Conservation (phyloP, 2,113 vertebrate genomes). For the Alligator mississippiensis region DNA sequence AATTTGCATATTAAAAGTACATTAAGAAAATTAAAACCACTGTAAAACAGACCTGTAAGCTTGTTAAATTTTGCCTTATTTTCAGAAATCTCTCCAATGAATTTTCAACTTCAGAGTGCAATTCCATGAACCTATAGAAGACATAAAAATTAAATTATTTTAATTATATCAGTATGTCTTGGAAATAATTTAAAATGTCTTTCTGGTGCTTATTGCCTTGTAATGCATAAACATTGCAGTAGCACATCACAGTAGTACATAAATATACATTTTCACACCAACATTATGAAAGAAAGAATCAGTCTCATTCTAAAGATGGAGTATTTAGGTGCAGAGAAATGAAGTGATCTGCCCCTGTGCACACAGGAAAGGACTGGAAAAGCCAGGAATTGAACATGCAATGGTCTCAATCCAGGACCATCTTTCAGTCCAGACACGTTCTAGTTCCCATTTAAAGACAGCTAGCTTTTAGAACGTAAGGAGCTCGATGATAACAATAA, state of each 20-base stretch:
- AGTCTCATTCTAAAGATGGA: background rate
- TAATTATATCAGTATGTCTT: background rate
- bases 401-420: background rate
- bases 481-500: background rate
- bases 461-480: background rate
- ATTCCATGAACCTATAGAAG: slow-evolving; percentile 75
- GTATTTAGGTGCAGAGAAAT: background rate
- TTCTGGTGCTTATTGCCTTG: background rate
- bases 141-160: slow-evolving; percentile 7
- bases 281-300: background rate
- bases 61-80: slow-evolving; percentile 78
- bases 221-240: background rate
- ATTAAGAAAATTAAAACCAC: background rate
- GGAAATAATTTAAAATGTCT: background rate
- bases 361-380: background rate
- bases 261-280: background rate
- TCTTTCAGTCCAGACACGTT: background rate
- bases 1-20: background rate
- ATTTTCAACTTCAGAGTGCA: slow-evolving; percentile 77
- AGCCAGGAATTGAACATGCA: background rate
- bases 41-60: slow-evolving; percentile 74
- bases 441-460: background rate
- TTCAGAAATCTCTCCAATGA: slow-evolving; percentile 78
- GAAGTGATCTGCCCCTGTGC: background rate
- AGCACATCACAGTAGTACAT: too few relatives aligned